Conservation (phyloP, 1,140 invertebrate species). For the Arion vulgaris region DNA sequence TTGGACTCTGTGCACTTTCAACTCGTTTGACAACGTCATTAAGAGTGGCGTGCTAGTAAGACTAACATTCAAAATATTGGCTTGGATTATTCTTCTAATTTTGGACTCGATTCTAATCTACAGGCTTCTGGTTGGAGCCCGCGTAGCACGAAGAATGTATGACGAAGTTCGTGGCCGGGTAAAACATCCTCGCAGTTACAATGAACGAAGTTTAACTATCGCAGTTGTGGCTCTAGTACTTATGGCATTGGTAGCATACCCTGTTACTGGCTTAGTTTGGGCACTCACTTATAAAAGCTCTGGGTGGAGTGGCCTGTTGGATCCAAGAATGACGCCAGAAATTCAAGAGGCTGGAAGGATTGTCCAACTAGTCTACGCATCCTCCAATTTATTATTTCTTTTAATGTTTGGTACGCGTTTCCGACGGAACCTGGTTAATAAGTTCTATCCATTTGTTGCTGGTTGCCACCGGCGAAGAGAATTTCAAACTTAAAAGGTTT, state of each 20-base stretch:
- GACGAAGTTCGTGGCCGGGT: neutral
- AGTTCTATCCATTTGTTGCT: neutral
- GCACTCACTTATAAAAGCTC: neutral
- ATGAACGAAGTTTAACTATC: neutral
- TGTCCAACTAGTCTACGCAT: neutral
- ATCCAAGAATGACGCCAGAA: neutral
- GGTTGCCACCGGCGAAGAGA: neutral
- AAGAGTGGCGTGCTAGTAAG: neutral
- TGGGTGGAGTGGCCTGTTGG: neutral
- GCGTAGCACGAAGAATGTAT: slow-evolving; percentile 5
- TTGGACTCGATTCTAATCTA: slow-evolving; percentile 10
- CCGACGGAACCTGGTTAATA: neutral
- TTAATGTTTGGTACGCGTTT: slow-evolving; percentile 2
- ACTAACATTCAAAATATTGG: slow-evolving; percentile 1
- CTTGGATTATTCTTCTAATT: slow-evolving; percentile 16
- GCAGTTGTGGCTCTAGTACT: neutral
- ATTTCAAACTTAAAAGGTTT: neutral
- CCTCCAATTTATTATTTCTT: slow-evolving; percentile 12
- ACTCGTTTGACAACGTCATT: neutral
- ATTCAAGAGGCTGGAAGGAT: slow-evolving; percentile 10
- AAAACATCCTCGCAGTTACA: neutral
- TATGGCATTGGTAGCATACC: neutral
- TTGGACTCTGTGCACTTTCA: neutral
- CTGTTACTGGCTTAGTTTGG: slow-evolving; percentile 19
- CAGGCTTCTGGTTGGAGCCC: neutral